Base-by-base conservation (phyloP, 1,140 invertebrate genomes). In the Ceratosolen fusciceps region DNA sequence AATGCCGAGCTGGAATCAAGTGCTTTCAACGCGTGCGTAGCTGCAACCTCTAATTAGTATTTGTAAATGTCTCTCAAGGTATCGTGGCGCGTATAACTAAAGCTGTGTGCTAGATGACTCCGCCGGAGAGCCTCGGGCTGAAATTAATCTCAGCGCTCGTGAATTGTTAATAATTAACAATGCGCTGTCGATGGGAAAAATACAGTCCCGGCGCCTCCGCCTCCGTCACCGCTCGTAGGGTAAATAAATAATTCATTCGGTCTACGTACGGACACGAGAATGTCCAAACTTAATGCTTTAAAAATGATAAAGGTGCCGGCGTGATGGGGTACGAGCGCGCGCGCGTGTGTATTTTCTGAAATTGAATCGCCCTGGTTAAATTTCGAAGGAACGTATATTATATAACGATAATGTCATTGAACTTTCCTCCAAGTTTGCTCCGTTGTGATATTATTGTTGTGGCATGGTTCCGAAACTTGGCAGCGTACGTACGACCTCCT, bases 31-130 rank as follows among this genome's bases (percentile, higher is more conserved):
- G n/a, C n/a, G n/a, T n/a, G n/a, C 19, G 14, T 56, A 24, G 19
- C 21, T 7, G 24, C 12, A 9, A 21, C 26, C 67, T 60, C 52
- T 77, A 71, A 71, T 77, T 71, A 60, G 24, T 77, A 56, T 68
- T 34, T 70, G 49, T 77, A 77, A 56, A 54, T 71, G 52, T 58
- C 24, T 71, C 47, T 71, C 0, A 34, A 10, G 67, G n/a, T 37
- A 37, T 24, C 34, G 37, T n/a, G n/a, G 62, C n/a, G 5, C 43
- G 7, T 31, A 24, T 26, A 56, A 29, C 19, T 52, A 16, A 62
- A 7, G 5, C n/a, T n/a, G n/a, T n/a, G n/a, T n/a, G n/a, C n/a
- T 49, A 26, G 24, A 65, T 39, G 26, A 75, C 19, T 65, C 16
- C 56, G 37, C 39, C 29, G 24, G n/a, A n/a, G 24, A 74, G 34